Conservation (phyloP, 2,797 vertebrate genomes). For the Cryptoblepharus egeriae region DNA sequence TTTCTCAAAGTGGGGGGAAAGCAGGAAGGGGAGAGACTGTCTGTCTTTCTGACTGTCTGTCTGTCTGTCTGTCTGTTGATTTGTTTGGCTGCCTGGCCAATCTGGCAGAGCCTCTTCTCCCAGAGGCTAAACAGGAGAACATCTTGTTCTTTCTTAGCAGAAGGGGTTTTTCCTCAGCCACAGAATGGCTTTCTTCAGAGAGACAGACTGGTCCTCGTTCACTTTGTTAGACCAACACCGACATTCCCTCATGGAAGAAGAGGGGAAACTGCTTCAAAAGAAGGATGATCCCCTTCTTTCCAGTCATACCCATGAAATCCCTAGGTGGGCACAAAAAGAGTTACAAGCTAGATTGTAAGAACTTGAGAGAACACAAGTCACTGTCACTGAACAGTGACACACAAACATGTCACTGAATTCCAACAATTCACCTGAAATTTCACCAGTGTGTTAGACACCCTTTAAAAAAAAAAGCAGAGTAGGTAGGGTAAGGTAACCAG, state of each 20-base stretch:
- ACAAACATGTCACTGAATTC: not conserved
- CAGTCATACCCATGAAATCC: not conserved
- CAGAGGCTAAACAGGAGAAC: too few relatives aligned
- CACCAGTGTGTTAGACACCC: too few relatives aligned
- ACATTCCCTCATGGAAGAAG: not conserved
- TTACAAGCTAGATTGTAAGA: not conserved
- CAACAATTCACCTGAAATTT: not conserved
- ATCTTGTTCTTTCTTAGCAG: too few relatives aligned
- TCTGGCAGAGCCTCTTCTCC: not conserved
- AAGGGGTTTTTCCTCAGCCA: not conserved
- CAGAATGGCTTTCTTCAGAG: not conserved
- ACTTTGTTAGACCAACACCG: rapidly evolving
- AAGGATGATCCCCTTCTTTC: not conserved
- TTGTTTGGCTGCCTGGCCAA: conserved; percentile 10
- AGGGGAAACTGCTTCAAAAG: not conserved
- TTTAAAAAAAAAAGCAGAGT: not conserved
- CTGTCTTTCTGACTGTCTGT: too few relatives aligned
- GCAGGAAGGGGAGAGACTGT: too few relatives aligned
- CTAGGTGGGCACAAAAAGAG: conserved; percentile 62
- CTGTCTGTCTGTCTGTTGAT: too few relatives aligned
- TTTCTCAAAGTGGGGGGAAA: too few relatives aligned
- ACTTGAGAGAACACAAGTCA: not conserved
- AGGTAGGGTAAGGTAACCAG: not conserved
- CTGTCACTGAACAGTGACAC: too few relatives aligned
- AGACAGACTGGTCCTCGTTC: not conserved